A percentile compares a stretch with the other conserved stretches of the same genome.
Conservation (phyloP, 2,797 vertebrate species). For the Notamacropus eugenii region DNA sequence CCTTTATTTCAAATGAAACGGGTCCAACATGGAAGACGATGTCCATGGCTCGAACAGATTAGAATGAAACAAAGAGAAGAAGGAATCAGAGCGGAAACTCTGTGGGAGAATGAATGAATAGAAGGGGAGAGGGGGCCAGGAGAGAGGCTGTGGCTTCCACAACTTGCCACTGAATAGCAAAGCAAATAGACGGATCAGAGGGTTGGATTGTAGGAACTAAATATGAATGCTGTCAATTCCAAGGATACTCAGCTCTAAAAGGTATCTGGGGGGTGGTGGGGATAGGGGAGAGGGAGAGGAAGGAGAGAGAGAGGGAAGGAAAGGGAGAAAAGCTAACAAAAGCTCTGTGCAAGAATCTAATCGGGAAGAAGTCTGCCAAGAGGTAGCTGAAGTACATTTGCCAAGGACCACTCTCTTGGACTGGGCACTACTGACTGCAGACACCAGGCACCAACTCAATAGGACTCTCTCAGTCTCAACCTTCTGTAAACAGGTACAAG, state of each 20-base stretch:
- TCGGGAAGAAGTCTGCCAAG: background rate
- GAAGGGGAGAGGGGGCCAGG: constrained; percentile 37
- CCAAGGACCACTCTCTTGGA: background rate
- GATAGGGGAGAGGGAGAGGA: too few species aligned
- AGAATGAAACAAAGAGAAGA: background rate
- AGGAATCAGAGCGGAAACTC: background rate
- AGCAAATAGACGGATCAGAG: background rate
- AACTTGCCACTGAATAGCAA: background rate
- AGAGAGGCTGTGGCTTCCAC: background rate
- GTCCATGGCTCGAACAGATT: background rate
- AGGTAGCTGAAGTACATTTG: background rate
- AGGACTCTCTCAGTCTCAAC: too few species aligned
- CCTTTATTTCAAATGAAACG: constrained; percentile 22
- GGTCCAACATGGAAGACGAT: background rate
- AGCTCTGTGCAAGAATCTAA: background rate
- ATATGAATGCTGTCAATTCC: background rate
- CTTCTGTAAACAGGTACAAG: background rate
- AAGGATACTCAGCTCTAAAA: constrained; percentile 13
- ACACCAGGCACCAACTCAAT: background rate
- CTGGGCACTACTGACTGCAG: background rate
- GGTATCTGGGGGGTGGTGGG: background rate
- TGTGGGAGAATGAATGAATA: background rate
- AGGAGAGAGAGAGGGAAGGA: too few species aligned
- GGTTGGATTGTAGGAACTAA: background rate
- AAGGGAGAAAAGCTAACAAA: background rate